These are phyloP conservation scores for Diabrotica virgifera DNA, from an alignment of 1,140 invertebrate genomes.

Conservation along the genomic window DNA sequence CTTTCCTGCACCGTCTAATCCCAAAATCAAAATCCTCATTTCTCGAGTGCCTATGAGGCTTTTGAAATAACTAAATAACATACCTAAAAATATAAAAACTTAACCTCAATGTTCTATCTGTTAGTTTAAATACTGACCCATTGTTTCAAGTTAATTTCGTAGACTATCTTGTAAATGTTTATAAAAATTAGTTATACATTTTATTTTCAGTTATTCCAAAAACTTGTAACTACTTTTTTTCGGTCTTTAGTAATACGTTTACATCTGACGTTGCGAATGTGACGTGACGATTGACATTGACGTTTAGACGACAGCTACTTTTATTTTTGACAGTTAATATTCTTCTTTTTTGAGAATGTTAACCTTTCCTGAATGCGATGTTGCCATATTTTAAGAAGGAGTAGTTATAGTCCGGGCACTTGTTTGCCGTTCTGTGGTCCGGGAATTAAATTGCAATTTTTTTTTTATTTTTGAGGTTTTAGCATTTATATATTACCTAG, in stretches of 20 bases:
- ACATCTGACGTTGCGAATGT: neutral
- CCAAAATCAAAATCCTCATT: conserved; percentile 97
- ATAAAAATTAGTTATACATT: neutral
- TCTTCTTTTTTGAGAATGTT: too few species aligned
- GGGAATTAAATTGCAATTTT: too few species aligned
- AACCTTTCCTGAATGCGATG: too few species aligned
- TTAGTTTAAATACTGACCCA: neutral
- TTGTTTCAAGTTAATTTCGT: neutral
- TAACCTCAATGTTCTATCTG: conserved; percentile 9
- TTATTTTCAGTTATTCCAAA: neutral
- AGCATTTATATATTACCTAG: too few species aligned
- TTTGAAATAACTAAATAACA: conserved; percentile 92
- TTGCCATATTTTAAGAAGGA: too few species aligned
- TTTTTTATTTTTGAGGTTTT: too few species aligned
- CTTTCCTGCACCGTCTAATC: conserved; percentile 96
- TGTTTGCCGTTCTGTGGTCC: too few species aligned
- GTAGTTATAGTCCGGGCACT: too few species aligned
- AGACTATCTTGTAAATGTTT: neutral
- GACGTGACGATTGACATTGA: neutral
- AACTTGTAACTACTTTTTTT: neutral
- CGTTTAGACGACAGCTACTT: too few species aligned
- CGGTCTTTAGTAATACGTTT: neutral
- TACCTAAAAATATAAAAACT: conserved; percentile 63
- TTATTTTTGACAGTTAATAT: too few species aligned
- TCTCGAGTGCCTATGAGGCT: conserved; percentile 89